These are phyloP conservation scores for Nineta flava DNA, from an alignment of 2,888 invertebrate genomes.

Conservation along the genomic window DNA sequence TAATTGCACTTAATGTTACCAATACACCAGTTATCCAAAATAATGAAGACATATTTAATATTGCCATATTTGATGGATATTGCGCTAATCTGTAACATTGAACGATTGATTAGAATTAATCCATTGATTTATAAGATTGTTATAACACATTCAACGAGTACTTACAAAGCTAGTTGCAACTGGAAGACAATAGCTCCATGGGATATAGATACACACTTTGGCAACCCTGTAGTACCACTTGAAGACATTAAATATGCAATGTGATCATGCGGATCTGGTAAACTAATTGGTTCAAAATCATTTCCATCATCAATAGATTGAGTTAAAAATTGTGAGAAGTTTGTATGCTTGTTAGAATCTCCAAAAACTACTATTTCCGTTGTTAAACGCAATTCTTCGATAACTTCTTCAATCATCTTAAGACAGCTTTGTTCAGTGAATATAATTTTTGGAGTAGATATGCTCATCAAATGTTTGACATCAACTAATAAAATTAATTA, in stretches of 20 bases:
- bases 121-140: no score
- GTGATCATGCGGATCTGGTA: not conserved
- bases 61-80: not conserved
- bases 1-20: not conserved
- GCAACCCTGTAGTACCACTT: conserved; percentile 52
- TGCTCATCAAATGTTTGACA: not conserved
- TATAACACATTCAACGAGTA: no score
- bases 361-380: conserved; percentile 15
- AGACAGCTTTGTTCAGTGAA: conserved; percentile 13
- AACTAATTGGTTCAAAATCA: not conserved
- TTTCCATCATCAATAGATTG: not conserved
- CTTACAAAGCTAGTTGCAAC: not conserved
- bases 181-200: conserved; percentile 31
- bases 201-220: conserved; percentile 47
- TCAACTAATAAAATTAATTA: not conserved
- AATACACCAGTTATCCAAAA: not conserved
- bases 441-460: conserved; percentile 7
- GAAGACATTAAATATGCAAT: conserved; percentile 34
- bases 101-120: no score
- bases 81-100: no score
- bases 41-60: not conserved
- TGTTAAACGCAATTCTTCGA: conserved; percentile 8
- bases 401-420: conserved; percentile 12
- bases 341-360: not conserved
- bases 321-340: conserved; percentile 3